Conservation (phyloP, 2,888 invertebrate genomes). For the Callyntrura guangdongensis region DNA sequence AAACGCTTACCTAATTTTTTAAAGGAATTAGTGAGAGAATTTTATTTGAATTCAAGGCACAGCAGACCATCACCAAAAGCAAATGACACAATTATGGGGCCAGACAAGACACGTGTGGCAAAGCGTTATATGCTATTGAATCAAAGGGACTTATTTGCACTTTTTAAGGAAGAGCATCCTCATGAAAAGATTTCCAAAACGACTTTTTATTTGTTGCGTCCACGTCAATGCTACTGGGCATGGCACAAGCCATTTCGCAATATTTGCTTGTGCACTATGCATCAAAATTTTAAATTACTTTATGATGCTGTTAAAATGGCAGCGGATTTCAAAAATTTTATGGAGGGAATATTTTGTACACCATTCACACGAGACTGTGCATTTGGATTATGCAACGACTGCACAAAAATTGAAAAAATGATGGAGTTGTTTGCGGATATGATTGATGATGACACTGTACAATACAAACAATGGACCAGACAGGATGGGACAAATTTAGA, state of each 20-base stretch:
- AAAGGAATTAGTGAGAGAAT: not conserved
- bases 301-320: not conserved
- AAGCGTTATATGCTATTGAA: not conserved
- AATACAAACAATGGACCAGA: not conserved
- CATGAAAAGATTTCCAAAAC: not conserved
- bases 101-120: not conserved
- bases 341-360: not conserved
- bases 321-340: not conserved
- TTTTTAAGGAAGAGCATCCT: not conserved
- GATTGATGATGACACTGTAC: not conserved
- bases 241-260: not conserved
- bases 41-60: not conserved
- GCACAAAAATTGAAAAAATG: not conserved
- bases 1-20: not conserved
- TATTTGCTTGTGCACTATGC: not conserved
- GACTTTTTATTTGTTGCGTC: not conserved
- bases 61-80: not conserved
- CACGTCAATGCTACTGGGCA: not conserved
- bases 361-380: not conserved
- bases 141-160: not conserved
- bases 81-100: not conserved
- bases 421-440: not conserved
- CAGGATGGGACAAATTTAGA: not conserved
- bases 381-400: not conserved
- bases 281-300: not conserved